Percentiles rank a stretch among this genome's conserved stretches.
Conservation (phyloP, 1,140 invertebrate genomes). For the Frieseomelitta varia region DNA sequence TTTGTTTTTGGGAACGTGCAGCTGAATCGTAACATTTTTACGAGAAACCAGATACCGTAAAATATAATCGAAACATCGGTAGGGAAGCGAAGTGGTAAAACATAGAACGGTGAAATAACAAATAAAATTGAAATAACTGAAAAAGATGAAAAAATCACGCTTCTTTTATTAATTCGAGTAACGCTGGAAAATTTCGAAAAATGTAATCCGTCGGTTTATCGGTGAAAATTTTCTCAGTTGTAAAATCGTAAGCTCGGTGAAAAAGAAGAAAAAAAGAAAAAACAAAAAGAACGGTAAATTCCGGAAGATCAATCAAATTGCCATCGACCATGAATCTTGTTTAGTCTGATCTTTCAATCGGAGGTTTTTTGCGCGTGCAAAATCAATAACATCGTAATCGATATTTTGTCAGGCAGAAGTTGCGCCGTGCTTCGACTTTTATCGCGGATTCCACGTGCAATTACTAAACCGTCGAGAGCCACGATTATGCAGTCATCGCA, state of each 20-base stretch:
- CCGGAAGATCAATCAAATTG: constrained; percentile 2
- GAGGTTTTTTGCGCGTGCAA: background rate
- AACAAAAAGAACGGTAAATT: background rate
- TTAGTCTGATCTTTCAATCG: background rate
- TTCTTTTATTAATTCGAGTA: background rate
- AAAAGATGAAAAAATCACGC: background rate
- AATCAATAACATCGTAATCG: constrained; percentile 14
- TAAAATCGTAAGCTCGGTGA: background rate
- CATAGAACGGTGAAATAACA: background rate
- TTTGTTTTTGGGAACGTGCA: background rate
- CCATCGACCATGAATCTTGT: background rate
- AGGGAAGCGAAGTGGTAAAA: background rate
- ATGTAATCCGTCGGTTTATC: background rate
- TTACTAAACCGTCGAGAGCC: background rate
- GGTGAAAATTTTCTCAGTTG: background rate
- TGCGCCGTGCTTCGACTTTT: background rate
- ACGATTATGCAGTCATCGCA: background rate
- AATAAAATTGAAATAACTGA: background rate
- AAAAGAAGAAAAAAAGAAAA: too few relatives aligned
- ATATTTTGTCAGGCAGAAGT: background rate
- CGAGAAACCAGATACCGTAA: too few relatives aligned
- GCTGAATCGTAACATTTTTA: background rate
- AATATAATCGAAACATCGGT: background rate
- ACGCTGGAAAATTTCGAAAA: background rate
- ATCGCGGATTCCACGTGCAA: background rate